These are phyloP conservation scores for Geophilus truncorum DNA, from an alignment of 2,888 invertebrate genomes.

Conservation along the genomic window DNA sequence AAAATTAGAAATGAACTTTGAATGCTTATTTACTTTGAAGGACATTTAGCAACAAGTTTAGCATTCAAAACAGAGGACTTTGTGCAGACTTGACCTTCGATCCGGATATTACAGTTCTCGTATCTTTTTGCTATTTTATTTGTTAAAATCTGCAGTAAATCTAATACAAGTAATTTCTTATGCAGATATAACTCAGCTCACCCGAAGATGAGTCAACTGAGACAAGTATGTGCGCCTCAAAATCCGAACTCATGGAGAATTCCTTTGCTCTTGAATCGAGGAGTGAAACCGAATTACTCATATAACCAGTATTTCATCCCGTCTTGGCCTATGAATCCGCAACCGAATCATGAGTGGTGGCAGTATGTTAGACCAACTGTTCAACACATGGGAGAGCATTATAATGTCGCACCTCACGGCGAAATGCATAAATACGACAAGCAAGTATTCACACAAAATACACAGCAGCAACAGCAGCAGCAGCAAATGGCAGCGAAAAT, in stretches of 20 bases:
- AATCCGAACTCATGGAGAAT: background rate
- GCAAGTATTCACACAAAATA: too few species aligned
- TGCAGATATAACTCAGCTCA: background rate
- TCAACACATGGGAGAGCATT: background rate
- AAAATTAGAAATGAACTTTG: too few species aligned
- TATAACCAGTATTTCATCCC: background rate
- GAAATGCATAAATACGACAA: background rate
- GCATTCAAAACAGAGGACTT: too few species aligned
- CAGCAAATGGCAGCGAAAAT: background rate
- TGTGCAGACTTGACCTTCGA: too few species aligned
- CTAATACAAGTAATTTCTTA: background rate
- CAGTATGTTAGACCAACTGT: background rate
- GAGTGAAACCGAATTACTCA: background rate
- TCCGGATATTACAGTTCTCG: background rate
- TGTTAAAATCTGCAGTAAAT: background rate
- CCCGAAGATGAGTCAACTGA: background rate
- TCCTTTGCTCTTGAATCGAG: background rate
- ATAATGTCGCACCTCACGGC: background rate
- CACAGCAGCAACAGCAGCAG: too few species aligned
- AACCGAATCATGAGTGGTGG: background rate
- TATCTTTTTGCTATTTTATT: background rate
- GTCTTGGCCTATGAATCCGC: background rate
- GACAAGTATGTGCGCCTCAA: background rate
- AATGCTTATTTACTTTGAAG: too few species aligned
- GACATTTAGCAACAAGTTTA: too few species aligned